These are phyloP conservation scores for Sipha flava DNA, from an alignment of 1,140 invertebrate genomes.

Conservation along the genomic window DNA sequence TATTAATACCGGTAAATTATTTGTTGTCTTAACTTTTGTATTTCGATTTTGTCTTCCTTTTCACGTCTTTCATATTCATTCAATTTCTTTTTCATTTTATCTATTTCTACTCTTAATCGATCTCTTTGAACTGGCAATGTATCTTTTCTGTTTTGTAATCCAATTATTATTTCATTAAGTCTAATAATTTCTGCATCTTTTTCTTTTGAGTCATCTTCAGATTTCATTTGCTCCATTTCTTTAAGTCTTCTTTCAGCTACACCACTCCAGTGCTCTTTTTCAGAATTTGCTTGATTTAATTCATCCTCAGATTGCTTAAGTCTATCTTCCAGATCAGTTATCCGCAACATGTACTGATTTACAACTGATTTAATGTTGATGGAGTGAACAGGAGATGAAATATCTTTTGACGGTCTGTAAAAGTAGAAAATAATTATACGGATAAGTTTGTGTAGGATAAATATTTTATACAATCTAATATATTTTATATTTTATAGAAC, in stretches of 20 bases:
- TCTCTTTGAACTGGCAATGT: conserved; percentile 33
- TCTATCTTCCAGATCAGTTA: conserved; percentile 30
- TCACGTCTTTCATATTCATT: conserved; percentile 45
- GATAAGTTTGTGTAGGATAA: too few relatives aligned
- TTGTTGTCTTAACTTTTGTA: conserved; percentile 42
- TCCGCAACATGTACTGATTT: conserved; percentile 36
- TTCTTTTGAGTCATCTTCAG: conserved; percentile 42
- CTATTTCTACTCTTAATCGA: conserved; percentile 47
- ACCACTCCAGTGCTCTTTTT: conserved; percentile 45
- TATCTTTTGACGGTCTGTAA: not conserved
- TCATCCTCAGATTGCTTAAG: conserved; percentile 44
- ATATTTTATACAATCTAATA: too few relatives aligned
- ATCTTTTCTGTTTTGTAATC: conserved; percentile 22
- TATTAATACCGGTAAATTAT: conserved; percentile 35
- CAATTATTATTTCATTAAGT: conserved; percentile 24
- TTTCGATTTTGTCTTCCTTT: conserved; percentile 42
- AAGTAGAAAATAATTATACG: not conserved
- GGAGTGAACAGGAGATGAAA: not conserved
- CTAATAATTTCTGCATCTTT: conserved; percentile 2
- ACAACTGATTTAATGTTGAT: conserved; percentile 12
- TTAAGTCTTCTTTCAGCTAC: conserved; percentile 50
- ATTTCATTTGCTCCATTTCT: conserved; percentile 48
- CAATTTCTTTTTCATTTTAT: conserved; percentile 47
- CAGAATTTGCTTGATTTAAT: conserved; percentile 44
- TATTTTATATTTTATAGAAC: too few relatives aligned